Conservation (phyloP, 2,113 vertebrate genomes). For the Bambusicola thoracicus region DNA sequence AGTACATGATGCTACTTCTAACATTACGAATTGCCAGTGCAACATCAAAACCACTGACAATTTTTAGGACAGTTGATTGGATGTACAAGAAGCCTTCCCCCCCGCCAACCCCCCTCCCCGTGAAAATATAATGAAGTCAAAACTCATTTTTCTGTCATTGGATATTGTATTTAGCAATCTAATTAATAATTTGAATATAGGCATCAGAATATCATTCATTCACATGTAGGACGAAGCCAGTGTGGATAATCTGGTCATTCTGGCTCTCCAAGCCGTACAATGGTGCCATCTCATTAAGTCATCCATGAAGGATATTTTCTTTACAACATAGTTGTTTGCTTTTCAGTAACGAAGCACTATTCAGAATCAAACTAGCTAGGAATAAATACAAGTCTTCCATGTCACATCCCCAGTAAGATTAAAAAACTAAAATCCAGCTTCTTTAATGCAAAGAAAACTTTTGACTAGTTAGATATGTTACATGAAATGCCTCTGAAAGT, state of each 20-base stretch:
- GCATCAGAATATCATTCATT: conserved; percentile 40
- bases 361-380: neutral
- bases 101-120: fast-evolving
- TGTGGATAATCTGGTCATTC: neutral
- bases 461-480: neutral
- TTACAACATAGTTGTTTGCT: conserved; percentile 41
- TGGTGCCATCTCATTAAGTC: neutral
- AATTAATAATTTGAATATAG: conserved; percentile 37
- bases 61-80: neutral
- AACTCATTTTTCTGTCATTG: neutral
- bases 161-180: neutral
- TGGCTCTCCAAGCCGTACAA: conserved; percentile 25
- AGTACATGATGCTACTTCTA: neutral
- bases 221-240: conserved; percentile 60
- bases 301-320: conserved; percentile 42
- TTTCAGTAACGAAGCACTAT: conserved; percentile 2
- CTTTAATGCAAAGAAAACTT: neutral
- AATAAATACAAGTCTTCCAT: neutral
- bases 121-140: neutral
- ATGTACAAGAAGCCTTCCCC: neutral
- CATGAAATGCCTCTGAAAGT: neutral
- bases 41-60: neutral
- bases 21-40: neutral
- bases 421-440: neutral
- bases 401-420: neutral